A percentile compares a stretch with the other conserved stretches of the same genome.
These are phyloP conservation scores for Melipona bicolor DNA, from an alignment of 2,888 invertebrate genomes.

Conservation along the genomic window DNA sequence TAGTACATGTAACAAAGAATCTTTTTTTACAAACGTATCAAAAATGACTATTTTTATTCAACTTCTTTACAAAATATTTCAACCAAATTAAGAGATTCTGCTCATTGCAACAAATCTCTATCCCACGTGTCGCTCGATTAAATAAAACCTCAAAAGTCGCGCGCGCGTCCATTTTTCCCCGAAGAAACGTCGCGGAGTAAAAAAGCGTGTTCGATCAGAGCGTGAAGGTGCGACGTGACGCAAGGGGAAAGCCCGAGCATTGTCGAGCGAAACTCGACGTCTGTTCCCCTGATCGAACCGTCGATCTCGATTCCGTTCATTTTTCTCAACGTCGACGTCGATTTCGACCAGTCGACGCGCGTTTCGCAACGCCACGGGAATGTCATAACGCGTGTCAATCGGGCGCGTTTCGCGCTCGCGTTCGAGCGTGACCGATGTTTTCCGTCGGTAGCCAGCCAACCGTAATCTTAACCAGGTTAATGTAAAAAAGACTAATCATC, in stretches of 20 bases:
- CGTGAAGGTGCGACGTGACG: conserved; percentile 57
- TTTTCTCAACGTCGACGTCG: conserved; percentile 34
- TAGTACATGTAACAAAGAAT: too few relatives aligned
- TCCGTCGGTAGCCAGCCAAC: conserved; percentile 26
- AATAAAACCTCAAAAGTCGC: neutral
- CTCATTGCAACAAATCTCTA: neutral
- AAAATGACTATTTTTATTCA: neutral
- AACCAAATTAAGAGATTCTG: neutral
- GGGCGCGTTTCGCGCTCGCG: conserved; percentile 37
- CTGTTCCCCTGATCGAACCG: conserved; percentile 45
- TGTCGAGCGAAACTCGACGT: conserved; percentile 33
- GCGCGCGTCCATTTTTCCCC: conserved; percentile 35
- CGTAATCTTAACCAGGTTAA: conserved; percentile 62
- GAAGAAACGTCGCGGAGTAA: conserved; percentile 42
- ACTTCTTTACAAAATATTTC: too few relatives aligned
- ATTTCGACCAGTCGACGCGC: conserved; percentile 51
- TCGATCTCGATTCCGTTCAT: conserved; percentile 52
- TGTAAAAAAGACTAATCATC: conserved; percentile 58
- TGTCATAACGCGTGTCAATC: conserved; percentile 64
- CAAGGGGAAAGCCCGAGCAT: conserved; percentile 54
- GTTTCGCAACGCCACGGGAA: conserved; percentile 50
- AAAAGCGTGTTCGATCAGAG: conserved; percentile 58
- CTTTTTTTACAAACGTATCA: neutral
- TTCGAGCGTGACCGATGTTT: conserved; percentile 50
- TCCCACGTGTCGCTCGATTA: neutral